phyloP scores from a whole-genome alignment of 2,113 vertebrate genomes.

The Burhinus bistriatus region DNA sequence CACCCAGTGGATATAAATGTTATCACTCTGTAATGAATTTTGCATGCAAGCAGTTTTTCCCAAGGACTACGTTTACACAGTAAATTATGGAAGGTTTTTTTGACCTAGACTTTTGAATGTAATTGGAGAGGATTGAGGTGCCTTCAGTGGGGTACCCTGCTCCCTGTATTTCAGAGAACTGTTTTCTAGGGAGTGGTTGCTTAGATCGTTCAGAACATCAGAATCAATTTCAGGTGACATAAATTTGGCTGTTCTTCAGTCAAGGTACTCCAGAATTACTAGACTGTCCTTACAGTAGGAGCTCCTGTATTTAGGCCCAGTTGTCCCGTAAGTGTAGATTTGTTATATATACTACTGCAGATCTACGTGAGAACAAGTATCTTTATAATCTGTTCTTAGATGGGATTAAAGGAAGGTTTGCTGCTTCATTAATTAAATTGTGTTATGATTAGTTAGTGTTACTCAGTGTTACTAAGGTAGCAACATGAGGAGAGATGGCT shows the following conservation, averaged over 20 bases:
- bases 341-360: not conserved
- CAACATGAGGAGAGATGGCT: not conserved
- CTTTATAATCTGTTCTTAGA: conserved; percentile 24
- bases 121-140: not conserved
- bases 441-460: not conserved
- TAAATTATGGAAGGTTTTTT: not conserved
- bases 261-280: not conserved
- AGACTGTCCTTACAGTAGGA: not conserved
- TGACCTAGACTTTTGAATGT: not conserved
- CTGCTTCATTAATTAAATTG: conserved; percentile 6
- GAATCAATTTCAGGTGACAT: not conserved
- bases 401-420: conserved; percentile 32
- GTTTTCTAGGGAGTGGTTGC: not conserved
- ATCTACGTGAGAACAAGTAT: not conserved
- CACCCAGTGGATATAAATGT: not conserved
- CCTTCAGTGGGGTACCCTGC: not conserved
- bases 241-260: not conserved
- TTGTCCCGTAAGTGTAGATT: not conserved
- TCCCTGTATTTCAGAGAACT: not conserved
- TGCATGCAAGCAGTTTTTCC: not conserved
- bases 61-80: not conserved
- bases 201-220: not conserved
- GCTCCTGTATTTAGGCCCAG: not conserved
- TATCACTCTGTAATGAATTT: not conserved
- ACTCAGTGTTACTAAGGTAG: not conserved